Conservation (phyloP, 2,113 vertebrate species). For the Aythya baeri region DNA sequence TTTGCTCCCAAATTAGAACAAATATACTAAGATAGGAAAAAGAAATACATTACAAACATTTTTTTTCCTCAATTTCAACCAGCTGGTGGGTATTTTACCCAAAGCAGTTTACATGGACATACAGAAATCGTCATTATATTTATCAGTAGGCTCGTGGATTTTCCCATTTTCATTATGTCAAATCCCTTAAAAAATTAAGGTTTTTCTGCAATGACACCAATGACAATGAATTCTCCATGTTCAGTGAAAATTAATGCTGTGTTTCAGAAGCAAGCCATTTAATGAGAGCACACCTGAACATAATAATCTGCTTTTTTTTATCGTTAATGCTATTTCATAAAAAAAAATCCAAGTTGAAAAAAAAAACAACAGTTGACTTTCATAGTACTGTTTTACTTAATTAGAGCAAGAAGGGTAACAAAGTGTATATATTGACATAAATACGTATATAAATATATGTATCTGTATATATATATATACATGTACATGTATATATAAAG, state of each 20-base stretch:
- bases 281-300: background rate
- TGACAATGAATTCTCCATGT: conserved; percentile 40
- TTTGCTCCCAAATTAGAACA: background rate
- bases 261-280: conserved; percentile 25
- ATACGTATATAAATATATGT: background rate
- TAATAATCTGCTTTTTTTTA: conserved; percentile 1
- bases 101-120: background rate
- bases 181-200: conserved; percentile 42
- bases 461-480: background rate
- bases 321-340: background rate
- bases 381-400: background rate
- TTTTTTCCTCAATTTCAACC: background rate
- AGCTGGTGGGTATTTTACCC: background rate
- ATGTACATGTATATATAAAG: background rate
- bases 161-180: conserved; percentile 34
- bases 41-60: background rate
- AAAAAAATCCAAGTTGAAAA: background rate
- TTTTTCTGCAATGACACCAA: conserved; percentile 12
- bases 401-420: background rate
- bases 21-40: background rate
- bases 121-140: conserved; percentile 7
- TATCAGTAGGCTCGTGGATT: conserved; percentile 31
- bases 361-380: background rate
- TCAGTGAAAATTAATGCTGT: conserved; percentile 45
- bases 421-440: background rate